Conservation (phyloP, 2,113 vertebrate species). For the Taurulus bubalis region DNA sequence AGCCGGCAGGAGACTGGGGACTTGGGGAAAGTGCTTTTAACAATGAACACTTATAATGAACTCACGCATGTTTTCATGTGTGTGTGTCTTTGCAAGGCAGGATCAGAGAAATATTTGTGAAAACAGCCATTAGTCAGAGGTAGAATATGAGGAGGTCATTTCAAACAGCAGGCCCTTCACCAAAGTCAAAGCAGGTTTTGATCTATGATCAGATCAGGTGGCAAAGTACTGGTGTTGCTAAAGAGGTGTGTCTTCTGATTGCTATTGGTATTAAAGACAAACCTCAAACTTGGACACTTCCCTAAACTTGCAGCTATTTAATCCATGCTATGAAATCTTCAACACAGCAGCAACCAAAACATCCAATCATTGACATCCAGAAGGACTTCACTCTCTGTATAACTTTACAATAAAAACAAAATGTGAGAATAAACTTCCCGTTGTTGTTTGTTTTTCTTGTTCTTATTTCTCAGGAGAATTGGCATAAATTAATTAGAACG, state of each 20-base stretch:
- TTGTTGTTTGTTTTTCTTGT: constrained; percentile 40
- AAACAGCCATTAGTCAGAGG: constrained; percentile 29
- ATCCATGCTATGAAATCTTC: background rate
- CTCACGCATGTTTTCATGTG: background rate
- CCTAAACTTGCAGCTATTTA: background rate
- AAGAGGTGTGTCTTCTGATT: constrained; percentile 22
- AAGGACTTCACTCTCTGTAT: constrained; percentile 7
- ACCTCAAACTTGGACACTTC: background rate
- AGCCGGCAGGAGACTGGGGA: constrained; percentile 27
- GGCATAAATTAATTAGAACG: constrained; percentile 20
- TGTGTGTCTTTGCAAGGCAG: background rate
- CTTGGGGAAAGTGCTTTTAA: constrained; percentile 41
- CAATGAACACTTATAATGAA: constrained; percentile 13
- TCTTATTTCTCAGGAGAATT: constrained; percentile 45
- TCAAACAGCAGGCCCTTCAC: background rate
- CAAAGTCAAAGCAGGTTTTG: constrained; percentile 29
- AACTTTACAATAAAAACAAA: constrained; percentile 36
- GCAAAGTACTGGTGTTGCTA: constrained; percentile 5
- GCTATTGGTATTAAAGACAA: background rate
- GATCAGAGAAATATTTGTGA: constrained; percentile 26
- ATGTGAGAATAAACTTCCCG: constrained; percentile 45
- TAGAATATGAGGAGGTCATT: constrained; percentile 12
- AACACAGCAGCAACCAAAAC: background rate
- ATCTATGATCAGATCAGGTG: constrained; percentile 45
- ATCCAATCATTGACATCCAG: background rate